These are phyloP conservation scores for Steinernema feltiae DNA, from an alignment of 1,140 invertebrate species.

Conservation along the genomic window DNA sequence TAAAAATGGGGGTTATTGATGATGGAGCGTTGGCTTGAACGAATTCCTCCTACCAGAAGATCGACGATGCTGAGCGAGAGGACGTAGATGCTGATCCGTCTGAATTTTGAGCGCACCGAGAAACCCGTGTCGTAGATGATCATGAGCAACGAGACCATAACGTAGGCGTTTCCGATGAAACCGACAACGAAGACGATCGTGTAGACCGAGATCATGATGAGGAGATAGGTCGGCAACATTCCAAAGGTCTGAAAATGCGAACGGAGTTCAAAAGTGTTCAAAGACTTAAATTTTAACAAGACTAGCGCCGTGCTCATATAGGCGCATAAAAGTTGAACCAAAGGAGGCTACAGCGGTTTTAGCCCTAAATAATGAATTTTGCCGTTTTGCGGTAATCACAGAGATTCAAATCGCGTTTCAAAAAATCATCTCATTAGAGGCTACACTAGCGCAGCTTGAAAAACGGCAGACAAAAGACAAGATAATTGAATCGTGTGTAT, in stretches of 20 bases:
- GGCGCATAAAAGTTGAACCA: too few relatives aligned
- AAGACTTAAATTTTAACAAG: too few relatives aligned
- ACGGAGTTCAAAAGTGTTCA: too few relatives aligned
- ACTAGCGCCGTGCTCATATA: too few relatives aligned
- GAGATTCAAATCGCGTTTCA: too few relatives aligned
- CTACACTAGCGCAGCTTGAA: too few relatives aligned
- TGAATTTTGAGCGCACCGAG: constrained; percentile 37
- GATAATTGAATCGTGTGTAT: too few relatives aligned
- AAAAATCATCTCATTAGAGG: too few relatives aligned
- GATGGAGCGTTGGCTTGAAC: neutral
- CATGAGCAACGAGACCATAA: constrained; percentile 35
- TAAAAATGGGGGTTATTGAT: constrained; percentile 18
- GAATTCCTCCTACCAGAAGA: constrained; percentile 36
- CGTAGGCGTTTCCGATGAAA: constrained; percentile 43
- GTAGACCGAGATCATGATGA: neutral
- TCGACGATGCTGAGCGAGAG: constrained; percentile 40
- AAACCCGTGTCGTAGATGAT: constrained; percentile 35
- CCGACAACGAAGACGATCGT: constrained; percentile 36
- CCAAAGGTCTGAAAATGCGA: neutral
- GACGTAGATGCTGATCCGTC: constrained; percentile 44
- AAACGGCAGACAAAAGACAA: too few relatives aligned
- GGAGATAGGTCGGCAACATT: constrained; percentile 17
- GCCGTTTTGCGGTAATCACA: too few relatives aligned
- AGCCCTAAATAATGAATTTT: too few relatives aligned
- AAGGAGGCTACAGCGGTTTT: too few relatives aligned